Evolutionary conservation across 1,140 invertebrate genomes (phyloP).

Genomic region (Drosophila pectinifera): DNA sequence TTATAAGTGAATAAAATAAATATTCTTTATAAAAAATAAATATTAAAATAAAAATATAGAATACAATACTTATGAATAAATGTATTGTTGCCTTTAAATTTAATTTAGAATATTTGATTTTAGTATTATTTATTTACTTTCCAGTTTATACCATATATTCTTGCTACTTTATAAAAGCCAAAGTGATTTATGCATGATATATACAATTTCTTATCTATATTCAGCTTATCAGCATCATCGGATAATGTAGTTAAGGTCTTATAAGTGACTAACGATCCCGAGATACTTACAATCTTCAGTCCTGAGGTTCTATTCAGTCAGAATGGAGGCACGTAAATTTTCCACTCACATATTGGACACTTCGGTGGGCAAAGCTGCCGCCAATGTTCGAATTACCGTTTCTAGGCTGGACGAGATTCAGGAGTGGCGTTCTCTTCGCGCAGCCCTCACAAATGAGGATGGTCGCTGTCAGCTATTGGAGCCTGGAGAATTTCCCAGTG

Average conservation of each 20-base stretch:
- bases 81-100: too few relatives aligned
- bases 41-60: background rate
- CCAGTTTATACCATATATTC: background rate
- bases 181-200: background rate
- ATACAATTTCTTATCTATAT: conserved; percentile 2
- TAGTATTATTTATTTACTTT: background rate
- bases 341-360: conserved; percentile 90
- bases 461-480: conserved; percentile 86
- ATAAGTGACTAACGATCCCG: background rate
- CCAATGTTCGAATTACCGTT: conserved; percentile 87
- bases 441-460: conserved; percentile 87
- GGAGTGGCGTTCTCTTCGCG: conserved; percentile 87
- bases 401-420: conserved; percentile 85
- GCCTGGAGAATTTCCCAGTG: conserved; percentile 86
- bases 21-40: background rate
- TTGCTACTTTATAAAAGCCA: background rate
- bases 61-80: too few relatives aligned
- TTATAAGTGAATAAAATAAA: background rate
- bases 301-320: conserved; percentile 59
- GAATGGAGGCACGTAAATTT: conserved; percentile 64
- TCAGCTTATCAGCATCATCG: conserved; percentile 1
- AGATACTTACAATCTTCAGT: conserved; percentile 12
- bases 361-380: conserved; percentile 88
- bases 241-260: conserved; percentile 11
- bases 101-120: background rate